Evolutionary conservation across 1,140 invertebrate species (phyloP), one percentile per base, ranked within the genome.

Genomic region (Leptinotarsa lineolata): DNA sequence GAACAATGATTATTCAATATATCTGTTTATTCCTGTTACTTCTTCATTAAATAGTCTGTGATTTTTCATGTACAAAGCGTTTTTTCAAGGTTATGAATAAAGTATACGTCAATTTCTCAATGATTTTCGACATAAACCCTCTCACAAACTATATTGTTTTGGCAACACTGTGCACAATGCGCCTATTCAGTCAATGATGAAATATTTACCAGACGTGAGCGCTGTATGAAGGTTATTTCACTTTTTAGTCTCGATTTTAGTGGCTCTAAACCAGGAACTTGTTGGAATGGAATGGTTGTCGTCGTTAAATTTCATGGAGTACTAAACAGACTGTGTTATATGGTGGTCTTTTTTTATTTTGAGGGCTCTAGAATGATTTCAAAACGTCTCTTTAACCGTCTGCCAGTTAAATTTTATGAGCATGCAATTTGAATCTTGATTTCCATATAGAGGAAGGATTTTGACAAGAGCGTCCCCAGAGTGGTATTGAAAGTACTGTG

Each of bases 301-400:
- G 77, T 78, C 79, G 75, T 81, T 78, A 82, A 81, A 79, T 78
- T 83, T 83, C 80, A 81, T 79, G 77, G 77, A 76, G 79, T 76
- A 82, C 72, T 82, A 83, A 81, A 76, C 75, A 74, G 63, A 48
- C 72, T 80, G 78, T 77, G 74, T 78, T 76, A 76, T 79, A 74
- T 60, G 78, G 72, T 63, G 20, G 70, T 71, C 61, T 68, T 79
- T 78, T 30, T 79, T 79, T 78, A 72, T 71, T 69, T 69, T 75
- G 22, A 61, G 54, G 64, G 16, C 11, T 39, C 69, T 46, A 70
- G 66, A 72, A 76, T 76, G 66, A 73, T 73, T 74, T 75, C 58
- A 68, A 61, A 75, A 78, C 75, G 76, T 77, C 78, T 64, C 71
- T 77, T 78, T 77, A 77, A 78, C 69, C 24, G 74, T 74, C 76